These are phyloP conservation scores for Lochmaea crataegi DNA, from an alignment of 2,888 invertebrate genomes.

Conservation along the genomic window DNA sequence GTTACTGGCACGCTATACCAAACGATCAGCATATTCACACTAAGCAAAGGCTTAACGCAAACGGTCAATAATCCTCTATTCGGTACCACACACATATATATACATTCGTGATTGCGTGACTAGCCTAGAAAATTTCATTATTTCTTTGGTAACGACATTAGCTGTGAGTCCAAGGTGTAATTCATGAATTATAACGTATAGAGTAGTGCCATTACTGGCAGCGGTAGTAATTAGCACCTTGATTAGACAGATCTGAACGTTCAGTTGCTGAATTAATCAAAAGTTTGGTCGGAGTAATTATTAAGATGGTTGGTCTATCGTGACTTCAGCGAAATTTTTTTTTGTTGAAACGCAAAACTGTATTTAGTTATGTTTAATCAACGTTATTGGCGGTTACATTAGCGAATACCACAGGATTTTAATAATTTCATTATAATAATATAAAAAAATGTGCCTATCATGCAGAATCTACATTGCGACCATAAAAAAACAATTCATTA, in stretches of 20 bases:
- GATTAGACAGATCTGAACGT: slow-evolving; percentile 28
- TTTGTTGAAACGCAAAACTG: background rate
- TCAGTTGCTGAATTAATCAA: slow-evolving; percentile 29
- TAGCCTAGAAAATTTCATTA: slow-evolving; percentile 36
- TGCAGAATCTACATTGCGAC: too few relatives aligned
- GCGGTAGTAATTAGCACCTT: slow-evolving; percentile 32
- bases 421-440: too few relatives aligned
- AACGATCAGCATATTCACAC: slow-evolving; percentile 6
- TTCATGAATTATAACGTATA: slow-evolving; percentile 32
- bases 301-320: slow-evolving; percentile 7
- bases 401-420: too few relatives aligned
- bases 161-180: slow-evolving; percentile 29
- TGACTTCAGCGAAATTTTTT: background rate
- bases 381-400: background rate
- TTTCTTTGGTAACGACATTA: slow-evolving; percentile 36
- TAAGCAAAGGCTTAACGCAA: background rate
- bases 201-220: slow-evolving; percentile 19
- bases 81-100: slow-evolving; percentile 6
- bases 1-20: slow-evolving; percentile 9
- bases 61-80: slow-evolving; percentile 13
- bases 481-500: too few relatives aligned
- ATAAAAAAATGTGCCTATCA: too few relatives aligned
- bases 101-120: slow-evolving; percentile 32
- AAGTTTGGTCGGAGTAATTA: slow-evolving; percentile 1
- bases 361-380: background rate